Evolutionary conservation across 2,888 invertebrate genomes (phyloP), one percentile per base, ranked within the genome.

Genomic region (Tillus elongatus): DNA sequence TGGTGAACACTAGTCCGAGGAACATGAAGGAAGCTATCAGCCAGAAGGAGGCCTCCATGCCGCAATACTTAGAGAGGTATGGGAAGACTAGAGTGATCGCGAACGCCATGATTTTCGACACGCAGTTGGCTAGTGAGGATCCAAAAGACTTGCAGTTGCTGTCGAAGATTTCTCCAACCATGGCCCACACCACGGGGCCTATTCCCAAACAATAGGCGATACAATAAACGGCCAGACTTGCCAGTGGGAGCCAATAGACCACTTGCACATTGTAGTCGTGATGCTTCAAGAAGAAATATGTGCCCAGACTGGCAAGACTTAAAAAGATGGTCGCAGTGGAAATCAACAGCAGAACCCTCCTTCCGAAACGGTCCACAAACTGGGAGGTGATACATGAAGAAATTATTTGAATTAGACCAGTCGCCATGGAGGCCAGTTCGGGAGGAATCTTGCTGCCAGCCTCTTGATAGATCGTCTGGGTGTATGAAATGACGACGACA

Each of bases 241-340:
- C 60, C 3, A 88, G 72, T 0, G 88, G 88, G 15, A 88, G 58
- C 77, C 82, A 84, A n/a, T n/a, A n/a, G n/a, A n/a, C n/a, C n/a
- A n/a, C n/a, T n/a, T n/a, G n/a, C n/a, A n/a, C n/a, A n/a, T n/a
- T n/a, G n/a, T n/a, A n/a, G n/a, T 36, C 26, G 3, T 40, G 14
- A 6, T 41, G 35, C 24, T 34, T 34, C 3, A 43, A 29, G 6
- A 33, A 72, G 66, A 83, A 83, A 64, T 74, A 83, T 43, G 74
- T 64, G 1, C 69, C 70, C 24, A 63, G 45, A 8, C 49, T 32
- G 39, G 78, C 76, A 55, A 78, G 64, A 4, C 78, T 75, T 11
- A 82, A 49, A 13, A 74, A 66, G 59, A 81, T 79, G 0, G 79
- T 74, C 24, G 72, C 58, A 1, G 81, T 75, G 0, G 86, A 86